These are phyloP conservation scores for Cardinalis cardinalis DNA, from an alignment of 2,113 vertebrate species.

Conservation along the genomic window DNA sequence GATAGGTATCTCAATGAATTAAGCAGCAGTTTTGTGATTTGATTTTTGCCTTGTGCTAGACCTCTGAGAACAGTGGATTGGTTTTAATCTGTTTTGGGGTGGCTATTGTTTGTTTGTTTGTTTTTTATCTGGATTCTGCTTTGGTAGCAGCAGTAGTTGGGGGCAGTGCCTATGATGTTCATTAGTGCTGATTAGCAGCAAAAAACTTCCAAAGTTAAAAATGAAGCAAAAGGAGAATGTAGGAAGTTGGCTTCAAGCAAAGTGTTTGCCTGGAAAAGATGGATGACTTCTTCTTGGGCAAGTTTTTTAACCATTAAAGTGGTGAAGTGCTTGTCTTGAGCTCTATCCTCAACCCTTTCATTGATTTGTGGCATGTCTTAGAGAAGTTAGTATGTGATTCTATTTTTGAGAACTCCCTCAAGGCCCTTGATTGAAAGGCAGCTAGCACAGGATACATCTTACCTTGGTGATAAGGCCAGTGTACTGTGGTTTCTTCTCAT, in stretches of 20 bases:
- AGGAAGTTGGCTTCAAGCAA: not conserved
- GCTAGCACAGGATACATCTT: not conserved
- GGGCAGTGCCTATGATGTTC: not conserved
- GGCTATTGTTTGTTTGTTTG: not conserved
- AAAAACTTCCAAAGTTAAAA: not conserved
- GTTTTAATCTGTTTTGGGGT: not conserved
- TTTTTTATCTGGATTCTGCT: not conserved
- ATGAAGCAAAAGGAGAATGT: not conserved
- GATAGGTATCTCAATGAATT: not conserved
- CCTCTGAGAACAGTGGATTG: not conserved
- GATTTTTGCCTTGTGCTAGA: not conserved
- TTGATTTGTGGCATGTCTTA: not conserved
- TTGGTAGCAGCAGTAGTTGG: not conserved
- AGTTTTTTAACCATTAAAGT: not conserved
- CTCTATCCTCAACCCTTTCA: not conserved
- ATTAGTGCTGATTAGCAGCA: not conserved
- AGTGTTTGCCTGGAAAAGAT: not conserved
- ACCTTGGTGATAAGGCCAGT: constrained; percentile 74
- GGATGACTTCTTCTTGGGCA: not conserved
- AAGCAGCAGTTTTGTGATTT: not conserved
- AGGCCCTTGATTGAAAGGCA: not conserved
- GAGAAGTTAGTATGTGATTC: not conserved
- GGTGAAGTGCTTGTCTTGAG: not conserved
- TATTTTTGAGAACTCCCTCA: not conserved
- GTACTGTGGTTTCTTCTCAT: constrained; percentile 79